Percentiles rank a stretch among this genome's conserved stretches.
Evolutionary conservation across 1,140 invertebrate genomes (phyloP).

Genomic region (Plectrocnemia conspersa): DNA sequence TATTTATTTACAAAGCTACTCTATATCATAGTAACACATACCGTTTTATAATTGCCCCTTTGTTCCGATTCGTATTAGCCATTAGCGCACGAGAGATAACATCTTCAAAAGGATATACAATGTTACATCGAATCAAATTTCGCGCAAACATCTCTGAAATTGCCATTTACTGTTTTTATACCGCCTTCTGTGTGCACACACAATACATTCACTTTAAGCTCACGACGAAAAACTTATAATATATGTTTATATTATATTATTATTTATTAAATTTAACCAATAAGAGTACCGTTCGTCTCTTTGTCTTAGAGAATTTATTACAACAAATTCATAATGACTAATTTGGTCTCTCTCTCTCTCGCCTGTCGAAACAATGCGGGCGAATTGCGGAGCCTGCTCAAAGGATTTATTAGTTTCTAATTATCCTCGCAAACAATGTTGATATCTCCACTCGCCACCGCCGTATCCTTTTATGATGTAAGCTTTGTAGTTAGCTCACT

Average conservation of each 20-base stretch:
- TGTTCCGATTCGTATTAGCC: slow-evolving; percentile 18
- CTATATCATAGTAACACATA: background rate
- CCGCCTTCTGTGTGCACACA: background rate
- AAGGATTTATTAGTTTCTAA: slow-evolving; percentile 27
- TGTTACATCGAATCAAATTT: too few relatives aligned
- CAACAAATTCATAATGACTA: too few relatives aligned
- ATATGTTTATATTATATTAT: background rate
- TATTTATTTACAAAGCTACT: too few relatives aligned
- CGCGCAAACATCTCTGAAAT: too few relatives aligned
- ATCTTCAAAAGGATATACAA: slow-evolving; percentile 12
- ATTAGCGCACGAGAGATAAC: slow-evolving; percentile 13
- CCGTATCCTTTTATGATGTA: slow-evolving; percentile 2
- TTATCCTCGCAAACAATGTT: slow-evolving; percentile 11
- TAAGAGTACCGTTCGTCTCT: too few relatives aligned
- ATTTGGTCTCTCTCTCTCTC: too few relatives aligned
- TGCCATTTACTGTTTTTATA: background rate
- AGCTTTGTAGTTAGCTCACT: slow-evolving; percentile 11
- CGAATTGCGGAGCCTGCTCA: too few relatives aligned
- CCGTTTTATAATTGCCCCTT: slow-evolving; percentile 17
- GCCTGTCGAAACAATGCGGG: too few relatives aligned
- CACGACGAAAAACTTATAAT: background rate
- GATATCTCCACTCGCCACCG: slow-evolving; percentile 16
- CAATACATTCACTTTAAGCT: background rate
- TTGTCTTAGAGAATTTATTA: too few relatives aligned
- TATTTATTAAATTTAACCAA: slow-evolving; percentile 6